Evolutionary conservation across 2,888 invertebrate species (phyloP), one percentile per base, ranked within the genome.

Genomic region (Clepsis dumicolana): DNA sequence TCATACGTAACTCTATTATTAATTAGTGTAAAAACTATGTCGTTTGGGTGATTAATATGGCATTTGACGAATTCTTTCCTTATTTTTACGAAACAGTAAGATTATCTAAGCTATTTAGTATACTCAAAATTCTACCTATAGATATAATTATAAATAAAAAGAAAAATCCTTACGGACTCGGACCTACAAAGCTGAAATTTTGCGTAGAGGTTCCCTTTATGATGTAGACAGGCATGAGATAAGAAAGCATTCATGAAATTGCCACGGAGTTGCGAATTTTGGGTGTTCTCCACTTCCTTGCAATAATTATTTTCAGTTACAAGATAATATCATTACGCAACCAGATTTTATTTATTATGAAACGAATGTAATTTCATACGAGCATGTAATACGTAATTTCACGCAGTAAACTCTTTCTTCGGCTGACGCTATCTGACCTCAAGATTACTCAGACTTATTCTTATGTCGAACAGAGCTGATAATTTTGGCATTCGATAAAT

Each of bases 401-500:
- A 70, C 72, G 72, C 66, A 72, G 76, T 84, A 83, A 81, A 73
- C 83, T 74, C 41, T 70, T 69, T 65, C 72, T 74, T 65, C 62
- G 66, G 64, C 74, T 74, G 80, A 75, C 77, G 79, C 81, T 80
- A 82, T 81, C 80, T 81, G 84, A 82, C 84, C 76, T 82, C 77
- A 78, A 74, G 80, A 83, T 84, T 84, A 80, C 84, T 80, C 78
- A 77, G 77, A 85, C 85, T 86, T 86, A 85, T 79, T 78, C 71
- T 75, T 76, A 77, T 75, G 78, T 77, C 80, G 82, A 81, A 80
- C 78, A 80, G 77, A 79, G 77, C 78, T 75, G 78, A 80, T 85
- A 83, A 84, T 82, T 84, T 83, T 79, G 74, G 72, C 78, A 75
- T 79, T 71, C 78, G 76, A 84, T 85, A 87, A 86, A 87, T 86